phyloP scores from a whole-genome alignment of 2,113 vertebrate species.

The Sylvilagus bachmani region DNA sequence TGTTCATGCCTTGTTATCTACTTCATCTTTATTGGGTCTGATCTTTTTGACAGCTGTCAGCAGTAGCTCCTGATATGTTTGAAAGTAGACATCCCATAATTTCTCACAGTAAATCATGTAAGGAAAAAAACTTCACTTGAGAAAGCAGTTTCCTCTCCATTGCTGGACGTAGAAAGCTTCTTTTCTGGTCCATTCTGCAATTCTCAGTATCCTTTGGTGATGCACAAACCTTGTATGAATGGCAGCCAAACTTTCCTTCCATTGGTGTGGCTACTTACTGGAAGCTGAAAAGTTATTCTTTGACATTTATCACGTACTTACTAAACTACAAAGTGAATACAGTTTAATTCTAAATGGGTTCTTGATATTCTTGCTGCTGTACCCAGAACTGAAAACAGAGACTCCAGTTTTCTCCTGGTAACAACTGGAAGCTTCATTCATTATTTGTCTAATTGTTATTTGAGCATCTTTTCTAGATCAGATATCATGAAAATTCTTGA shows the following conservation, averaged over 20 bases:
- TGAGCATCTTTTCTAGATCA: not conserved
- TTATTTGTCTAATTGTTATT: constrained; percentile 42
- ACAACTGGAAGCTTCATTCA: not conserved
- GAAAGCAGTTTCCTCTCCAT: not conserved
- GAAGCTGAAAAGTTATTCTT: not conserved
- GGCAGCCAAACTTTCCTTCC: constrained; percentile 37
- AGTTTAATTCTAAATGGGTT: not conserved
- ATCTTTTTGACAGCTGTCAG: constrained; percentile 24
- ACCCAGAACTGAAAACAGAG: not conserved
- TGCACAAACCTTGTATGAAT: not conserved
- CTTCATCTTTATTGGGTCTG: not conserved
- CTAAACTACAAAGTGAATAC: not conserved
- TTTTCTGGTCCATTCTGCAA: not conserved
- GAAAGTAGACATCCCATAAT: constrained; percentile 7
- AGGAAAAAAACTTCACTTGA: not conserved
- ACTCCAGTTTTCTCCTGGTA: not conserved
- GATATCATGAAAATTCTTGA: not conserved
- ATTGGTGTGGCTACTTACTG: constrained; percentile 10
- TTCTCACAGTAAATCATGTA: constrained; percentile 34
- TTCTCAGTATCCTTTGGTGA: constrained; percentile 39
- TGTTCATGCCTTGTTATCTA: not conserved
- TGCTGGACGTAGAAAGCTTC: constrained; percentile 44
- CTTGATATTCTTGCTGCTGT: constrained; percentile 9
- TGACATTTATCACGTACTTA: not conserved
- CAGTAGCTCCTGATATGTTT: constrained; percentile 10